These are phyloP conservation scores for Erithacus rubecula DNA, from an alignment of 2,797 vertebrate species.

Conservation along the genomic window DNA sequence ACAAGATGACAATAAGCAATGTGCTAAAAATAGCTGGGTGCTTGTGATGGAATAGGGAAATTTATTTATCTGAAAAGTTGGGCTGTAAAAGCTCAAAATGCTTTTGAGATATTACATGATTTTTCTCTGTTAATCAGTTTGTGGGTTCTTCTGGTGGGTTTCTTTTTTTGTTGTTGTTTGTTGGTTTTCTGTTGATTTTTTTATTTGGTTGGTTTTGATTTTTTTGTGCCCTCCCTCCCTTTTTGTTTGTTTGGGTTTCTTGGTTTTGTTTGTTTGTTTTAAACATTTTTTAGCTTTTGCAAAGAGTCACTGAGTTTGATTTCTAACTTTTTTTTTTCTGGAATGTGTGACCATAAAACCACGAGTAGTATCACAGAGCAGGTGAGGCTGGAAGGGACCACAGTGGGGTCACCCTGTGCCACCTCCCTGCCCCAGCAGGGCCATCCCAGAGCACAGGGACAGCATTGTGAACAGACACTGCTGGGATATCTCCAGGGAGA, in stretches of 20 bases:
- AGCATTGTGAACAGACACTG: too few species aligned
- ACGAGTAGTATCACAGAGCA: neutral
- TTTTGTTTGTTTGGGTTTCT: neutral
- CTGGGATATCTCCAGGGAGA: too few species aligned
- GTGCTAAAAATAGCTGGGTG: neutral
- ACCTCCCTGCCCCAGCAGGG: too few species aligned
- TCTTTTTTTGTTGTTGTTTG: neutral
- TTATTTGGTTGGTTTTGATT: too few species aligned
- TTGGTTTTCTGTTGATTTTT: neutral
- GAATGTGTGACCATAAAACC: accelerated
- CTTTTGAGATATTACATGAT: neutral
- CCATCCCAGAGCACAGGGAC: too few species aligned
- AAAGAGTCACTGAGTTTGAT: neutral
- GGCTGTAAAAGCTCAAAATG: neutral
- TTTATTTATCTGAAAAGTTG: neutral
- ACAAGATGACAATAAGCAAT: neutral
- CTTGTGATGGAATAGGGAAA: neutral
- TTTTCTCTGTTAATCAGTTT: neutral
- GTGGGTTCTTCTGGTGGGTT: accelerated
- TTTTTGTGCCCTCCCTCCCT: too few species aligned
- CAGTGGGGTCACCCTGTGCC: neutral
- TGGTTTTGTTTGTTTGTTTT: too few species aligned
- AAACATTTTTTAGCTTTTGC: neutral
- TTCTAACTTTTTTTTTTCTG: neutral
- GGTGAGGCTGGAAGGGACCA: neutral